A percentile compares a stretch with the other conserved stretches of the same genome.
These are phyloP conservation scores for Gallinago solitaria DNA, from an alignment of 2,797 vertebrate species.

Conservation along the genomic window DNA sequence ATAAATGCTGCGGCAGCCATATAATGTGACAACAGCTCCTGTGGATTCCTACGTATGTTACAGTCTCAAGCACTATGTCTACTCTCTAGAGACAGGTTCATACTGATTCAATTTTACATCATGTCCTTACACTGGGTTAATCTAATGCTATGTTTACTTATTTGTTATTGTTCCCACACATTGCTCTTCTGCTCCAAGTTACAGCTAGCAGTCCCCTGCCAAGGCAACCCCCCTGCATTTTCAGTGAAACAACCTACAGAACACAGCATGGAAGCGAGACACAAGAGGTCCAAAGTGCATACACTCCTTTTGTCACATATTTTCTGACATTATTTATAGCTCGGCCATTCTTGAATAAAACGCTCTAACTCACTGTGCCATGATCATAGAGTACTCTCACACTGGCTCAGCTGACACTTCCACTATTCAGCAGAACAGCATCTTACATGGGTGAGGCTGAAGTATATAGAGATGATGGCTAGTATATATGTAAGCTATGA, in stretches of 20 bases:
- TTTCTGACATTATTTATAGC: not conserved
- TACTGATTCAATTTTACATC: not conserved
- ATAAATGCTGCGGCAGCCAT: not conserved
- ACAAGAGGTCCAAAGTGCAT: not conserved
- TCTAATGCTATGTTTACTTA: not conserved
- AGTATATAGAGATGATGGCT: not conserved
- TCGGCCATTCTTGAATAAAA: not conserved
- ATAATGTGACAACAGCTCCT: not conserved
- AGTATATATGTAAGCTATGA: not conserved
- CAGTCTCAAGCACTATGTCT: not conserved
- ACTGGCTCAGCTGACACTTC: not conserved
- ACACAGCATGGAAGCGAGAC: not conserved
- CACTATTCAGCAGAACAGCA: not conserved
- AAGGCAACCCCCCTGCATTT: not conserved
- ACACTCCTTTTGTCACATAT: rapidly evolving
- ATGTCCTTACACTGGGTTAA: not conserved
- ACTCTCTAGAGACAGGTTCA: not conserved
- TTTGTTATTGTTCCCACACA: not conserved
- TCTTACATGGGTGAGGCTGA: not conserved
- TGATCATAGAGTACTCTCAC: not conserved
- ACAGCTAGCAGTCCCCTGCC: not conserved
- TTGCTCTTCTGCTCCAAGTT: not conserved
- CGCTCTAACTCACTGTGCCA: not conserved
- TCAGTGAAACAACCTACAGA: not conserved
- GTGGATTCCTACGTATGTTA: not conserved